Evolutionary conservation across 2,797 vertebrate species (phyloP).

Genomic region (Kryptolebias ocellatus): DNA sequence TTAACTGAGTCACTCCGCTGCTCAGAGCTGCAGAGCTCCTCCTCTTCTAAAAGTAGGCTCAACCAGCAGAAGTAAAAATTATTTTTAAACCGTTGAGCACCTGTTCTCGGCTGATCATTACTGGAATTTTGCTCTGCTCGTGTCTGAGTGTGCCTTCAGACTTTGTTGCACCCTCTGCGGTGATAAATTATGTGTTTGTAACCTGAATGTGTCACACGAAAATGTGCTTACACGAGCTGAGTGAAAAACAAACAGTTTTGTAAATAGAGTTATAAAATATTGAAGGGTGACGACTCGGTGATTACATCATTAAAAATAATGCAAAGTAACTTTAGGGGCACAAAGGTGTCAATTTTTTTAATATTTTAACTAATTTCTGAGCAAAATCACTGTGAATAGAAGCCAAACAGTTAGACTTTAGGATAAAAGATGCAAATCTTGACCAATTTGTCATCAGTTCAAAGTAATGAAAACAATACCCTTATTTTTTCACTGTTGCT

Average conservation of each 20-base stretch:
- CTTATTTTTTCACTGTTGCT: not conserved
- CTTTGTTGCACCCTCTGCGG: not conserved
- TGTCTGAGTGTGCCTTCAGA: not conserved
- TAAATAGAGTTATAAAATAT: too few species aligned
- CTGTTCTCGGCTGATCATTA: constrained; percentile 48
- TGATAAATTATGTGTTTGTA: constrained; percentile 1
- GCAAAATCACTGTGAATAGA: not conserved
- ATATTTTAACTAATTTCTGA: not conserved
- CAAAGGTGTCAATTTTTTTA: too few species aligned
- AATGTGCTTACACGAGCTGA: not conserved
- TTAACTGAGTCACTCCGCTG: constrained; percentile 58
- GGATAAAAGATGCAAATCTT: too few species aligned
- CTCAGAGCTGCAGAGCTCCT: constrained; percentile 32
- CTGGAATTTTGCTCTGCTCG: constrained; percentile 41
- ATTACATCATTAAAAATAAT: too few species aligned
- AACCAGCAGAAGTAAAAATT: constrained; percentile 27
- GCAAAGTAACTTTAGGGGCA: too few species aligned
- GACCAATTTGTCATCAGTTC: not conserved
- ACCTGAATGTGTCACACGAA: constrained; percentile 1
- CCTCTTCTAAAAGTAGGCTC: constrained; percentile 26
- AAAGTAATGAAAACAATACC: not conserved
- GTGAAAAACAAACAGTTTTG: not conserved
- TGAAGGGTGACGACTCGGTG: too few species aligned
- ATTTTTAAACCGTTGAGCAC: constrained; percentile 62
- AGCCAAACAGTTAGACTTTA: not conserved